Conservation (phyloP, 2,113 vertebrate genomes). For the Leptocoma aspasia region DNA sequence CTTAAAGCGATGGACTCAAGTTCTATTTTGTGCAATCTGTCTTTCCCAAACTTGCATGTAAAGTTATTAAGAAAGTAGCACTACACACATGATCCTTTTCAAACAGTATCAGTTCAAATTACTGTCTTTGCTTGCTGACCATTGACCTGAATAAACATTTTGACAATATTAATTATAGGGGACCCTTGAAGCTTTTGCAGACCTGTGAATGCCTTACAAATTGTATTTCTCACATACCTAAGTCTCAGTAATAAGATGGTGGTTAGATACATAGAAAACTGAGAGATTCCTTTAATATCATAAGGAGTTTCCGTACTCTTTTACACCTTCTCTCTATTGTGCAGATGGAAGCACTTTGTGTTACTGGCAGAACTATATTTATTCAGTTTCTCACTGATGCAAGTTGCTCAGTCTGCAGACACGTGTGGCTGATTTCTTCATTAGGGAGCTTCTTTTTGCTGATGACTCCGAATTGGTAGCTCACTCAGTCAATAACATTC, state of each 20-base stretch:
- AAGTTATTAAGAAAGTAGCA: background rate
- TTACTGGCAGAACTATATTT: background rate
- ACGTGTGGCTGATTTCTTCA: slow-evolving; percentile 36
- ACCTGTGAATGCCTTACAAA: background rate
- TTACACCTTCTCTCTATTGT: background rate
- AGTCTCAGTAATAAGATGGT: background rate
- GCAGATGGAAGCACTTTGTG: background rate
- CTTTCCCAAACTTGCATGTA: background rate
- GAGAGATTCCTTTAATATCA: background rate
- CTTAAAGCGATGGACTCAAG: background rate
- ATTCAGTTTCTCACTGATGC: background rate
- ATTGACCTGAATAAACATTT: background rate
- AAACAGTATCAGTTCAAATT: background rate
- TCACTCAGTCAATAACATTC: slow-evolving; percentile 31
- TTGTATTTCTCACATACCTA: background rate
- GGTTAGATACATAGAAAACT: background rate
- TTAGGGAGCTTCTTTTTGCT: slow-evolving; percentile 39
- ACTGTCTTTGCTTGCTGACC: background rate
- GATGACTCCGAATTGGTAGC: slow-evolving; percentile 32
- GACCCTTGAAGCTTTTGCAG: background rate
- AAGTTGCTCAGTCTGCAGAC: slow-evolving; percentile 7
- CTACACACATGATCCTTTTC: background rate
- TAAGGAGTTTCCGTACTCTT: background rate
- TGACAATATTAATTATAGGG: background rate
- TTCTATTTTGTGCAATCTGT: background rate